Conservation (phyloP, 2,113 vertebrate species). For the Tiliqua scincoides region DNA sequence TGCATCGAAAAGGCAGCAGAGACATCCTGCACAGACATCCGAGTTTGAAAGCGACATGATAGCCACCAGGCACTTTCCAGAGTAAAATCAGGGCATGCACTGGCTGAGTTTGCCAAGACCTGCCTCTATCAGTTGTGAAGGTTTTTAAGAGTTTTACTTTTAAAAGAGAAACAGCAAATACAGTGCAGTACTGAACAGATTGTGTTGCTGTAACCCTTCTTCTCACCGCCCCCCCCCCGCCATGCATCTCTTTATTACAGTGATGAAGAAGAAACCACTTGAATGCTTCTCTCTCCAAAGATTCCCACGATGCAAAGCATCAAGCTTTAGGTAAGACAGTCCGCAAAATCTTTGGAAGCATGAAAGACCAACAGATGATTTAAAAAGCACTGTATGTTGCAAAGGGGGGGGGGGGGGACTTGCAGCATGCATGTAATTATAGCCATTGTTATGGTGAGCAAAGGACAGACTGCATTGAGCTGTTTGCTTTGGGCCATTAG, state of each 20-base stretch:
- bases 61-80: background rate
- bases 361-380: conserved; percentile 26
- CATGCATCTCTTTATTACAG: background rate
- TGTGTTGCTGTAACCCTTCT: too few relatives aligned
- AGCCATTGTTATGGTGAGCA: background rate
- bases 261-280: background rate
- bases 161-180: too few relatives aligned
- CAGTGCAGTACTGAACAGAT: too few relatives aligned
- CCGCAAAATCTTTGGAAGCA: conserved; percentile 29
- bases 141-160: too few relatives aligned
- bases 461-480: background rate
- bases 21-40: background rate
- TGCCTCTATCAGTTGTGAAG: too few relatives aligned
- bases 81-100: background rate
- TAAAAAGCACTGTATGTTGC: conserved; percentile 33
- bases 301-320: conserved; percentile 41
- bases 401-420: background rate
- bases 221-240: background rate
- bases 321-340: conserved; percentile 13
- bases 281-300: conserved; percentile 13
- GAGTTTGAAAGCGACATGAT: background rate
- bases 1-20: background rate
- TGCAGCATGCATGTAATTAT: background rate
- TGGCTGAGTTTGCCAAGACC: too few relatives aligned
- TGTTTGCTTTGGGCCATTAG: background rate